A percentile compares a stretch with the other conserved stretches of the same genome.
phyloP scores from a whole-genome alignment of 2,113 vertebrate genomes.

The Xiphophorus couchianus region DNA sequence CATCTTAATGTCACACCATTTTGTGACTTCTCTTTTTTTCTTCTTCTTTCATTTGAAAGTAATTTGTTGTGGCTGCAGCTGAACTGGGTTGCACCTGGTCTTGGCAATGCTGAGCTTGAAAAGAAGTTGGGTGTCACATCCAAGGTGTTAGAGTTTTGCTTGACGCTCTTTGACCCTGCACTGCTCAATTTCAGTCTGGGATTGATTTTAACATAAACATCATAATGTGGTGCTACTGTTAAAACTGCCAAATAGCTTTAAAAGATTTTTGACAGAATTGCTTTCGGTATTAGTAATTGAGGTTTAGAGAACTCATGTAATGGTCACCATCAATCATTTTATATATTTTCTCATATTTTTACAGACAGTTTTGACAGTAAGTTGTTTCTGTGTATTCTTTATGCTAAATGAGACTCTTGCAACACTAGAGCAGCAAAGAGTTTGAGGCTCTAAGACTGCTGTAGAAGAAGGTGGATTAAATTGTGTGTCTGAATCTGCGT shows the following conservation, averaged over 20 bases:
- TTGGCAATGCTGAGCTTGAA: constrained; percentile 33
- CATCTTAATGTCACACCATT: constrained; percentile 25
- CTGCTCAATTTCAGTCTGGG: constrained; percentile 35
- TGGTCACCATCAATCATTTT: background rate
- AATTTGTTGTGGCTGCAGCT: constrained; percentile 36
- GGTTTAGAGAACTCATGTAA: background rate
- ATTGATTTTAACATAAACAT: constrained; percentile 17
- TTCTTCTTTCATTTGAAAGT: constrained; percentile 17
- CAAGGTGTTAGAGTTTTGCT: background rate
- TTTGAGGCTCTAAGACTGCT: background rate
- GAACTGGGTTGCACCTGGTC: constrained; percentile 45
- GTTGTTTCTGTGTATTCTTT: background rate
- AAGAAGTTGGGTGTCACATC: background rate
- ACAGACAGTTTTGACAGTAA: background rate
- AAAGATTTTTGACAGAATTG: constrained; percentile 4
- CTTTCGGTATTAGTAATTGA: background rate
- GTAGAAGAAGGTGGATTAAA: constrained; percentile 1
- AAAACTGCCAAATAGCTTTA: constrained; percentile 8
- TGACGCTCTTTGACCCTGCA: constrained; percentile 12
- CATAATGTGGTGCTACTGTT: constrained; percentile 13
- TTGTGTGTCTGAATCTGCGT: background rate
- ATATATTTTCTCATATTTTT: background rate
- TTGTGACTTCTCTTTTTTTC: constrained; percentile 8
- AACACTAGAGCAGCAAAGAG: background rate
- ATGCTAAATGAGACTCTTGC: background rate